Percentiles rank a stretch among this genome's conserved stretches.
phyloP scores from a whole-genome alignment of 2,888 invertebrate genomes.

The Heteropelma amictum region DNA sequence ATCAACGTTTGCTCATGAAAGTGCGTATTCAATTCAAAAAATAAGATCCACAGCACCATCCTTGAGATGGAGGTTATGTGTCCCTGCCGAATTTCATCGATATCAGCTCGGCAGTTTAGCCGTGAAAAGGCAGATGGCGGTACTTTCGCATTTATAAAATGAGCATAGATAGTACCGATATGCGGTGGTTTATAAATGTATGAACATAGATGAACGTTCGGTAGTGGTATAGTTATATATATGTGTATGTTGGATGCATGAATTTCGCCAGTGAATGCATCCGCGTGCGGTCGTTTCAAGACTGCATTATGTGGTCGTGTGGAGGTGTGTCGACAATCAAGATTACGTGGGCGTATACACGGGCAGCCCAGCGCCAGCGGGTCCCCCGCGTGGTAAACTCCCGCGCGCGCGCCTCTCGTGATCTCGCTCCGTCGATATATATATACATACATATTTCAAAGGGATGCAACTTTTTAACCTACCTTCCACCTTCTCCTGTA shows the following conservation, averaged over 20 bases:
- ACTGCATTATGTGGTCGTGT: conserved; percentile 60
- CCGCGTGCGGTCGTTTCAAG: conserved; percentile 54
- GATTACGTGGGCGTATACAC: conserved; percentile 76
- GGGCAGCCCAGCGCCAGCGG: conserved; percentile 73
- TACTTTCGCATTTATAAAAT: too few relatives aligned
- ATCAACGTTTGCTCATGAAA: too few relatives aligned
- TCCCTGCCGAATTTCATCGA: too few relatives aligned
- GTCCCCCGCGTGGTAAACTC: conserved; percentile 37
- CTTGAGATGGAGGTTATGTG: too few relatives aligned
- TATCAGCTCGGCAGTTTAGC: too few relatives aligned
- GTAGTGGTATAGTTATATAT: neutral
- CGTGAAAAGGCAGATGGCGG: too few relatives aligned
- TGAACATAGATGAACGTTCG: neutral
- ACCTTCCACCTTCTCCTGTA: conserved; percentile 25
- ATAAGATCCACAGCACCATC: too few relatives aligned
- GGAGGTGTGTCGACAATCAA: conserved; percentile 75
- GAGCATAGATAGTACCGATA: too few relatives aligned
- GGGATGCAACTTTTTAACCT: neutral
- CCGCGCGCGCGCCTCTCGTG: conserved; percentile 45
- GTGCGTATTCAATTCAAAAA: too few relatives aligned
- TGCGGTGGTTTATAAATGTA: neutral
- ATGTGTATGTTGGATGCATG: conserved; percentile 21
- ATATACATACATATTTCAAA: neutral
- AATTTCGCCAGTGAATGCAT: conserved; percentile 54
- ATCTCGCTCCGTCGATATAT: conserved; percentile 22